Percentiles rank a stretch among this genome's conserved stretches.
These are phyloP conservation scores for Toxostoma redivivum DNA, from an alignment of 2,113 vertebrate species.

Conservation along the genomic window DNA sequence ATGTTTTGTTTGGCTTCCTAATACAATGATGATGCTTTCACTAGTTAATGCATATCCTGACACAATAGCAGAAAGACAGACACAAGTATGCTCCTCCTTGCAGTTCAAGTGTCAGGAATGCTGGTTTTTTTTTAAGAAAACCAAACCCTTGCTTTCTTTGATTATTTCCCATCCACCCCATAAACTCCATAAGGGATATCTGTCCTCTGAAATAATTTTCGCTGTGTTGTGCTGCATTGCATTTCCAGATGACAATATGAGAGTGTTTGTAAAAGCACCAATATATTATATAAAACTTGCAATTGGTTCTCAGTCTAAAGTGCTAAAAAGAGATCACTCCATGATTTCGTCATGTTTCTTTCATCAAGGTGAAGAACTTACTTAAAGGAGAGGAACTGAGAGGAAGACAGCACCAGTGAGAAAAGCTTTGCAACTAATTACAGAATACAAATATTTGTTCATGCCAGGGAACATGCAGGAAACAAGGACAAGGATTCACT, in stretches of 20 bases:
- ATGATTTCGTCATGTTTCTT: not conserved
- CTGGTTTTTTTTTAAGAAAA: not conserved
- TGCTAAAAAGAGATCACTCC: not conserved
- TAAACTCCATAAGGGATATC: not conserved
- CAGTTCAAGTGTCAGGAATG: not conserved
- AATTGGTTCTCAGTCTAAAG: not conserved
- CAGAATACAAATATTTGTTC: not conserved
- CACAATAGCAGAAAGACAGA: not conserved
- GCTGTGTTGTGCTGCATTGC: not conserved
- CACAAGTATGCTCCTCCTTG: not conserved
- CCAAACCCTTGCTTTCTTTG: not conserved
- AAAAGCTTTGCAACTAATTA: not conserved
- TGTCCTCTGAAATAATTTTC: not conserved
- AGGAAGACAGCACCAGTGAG: not conserved
- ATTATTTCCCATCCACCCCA: not conserved
- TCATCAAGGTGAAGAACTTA: not conserved
- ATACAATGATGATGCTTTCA: not conserved
- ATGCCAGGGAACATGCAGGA: not conserved
- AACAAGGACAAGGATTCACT: not conserved
- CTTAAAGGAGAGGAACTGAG: not conserved
- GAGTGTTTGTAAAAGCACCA: not conserved
- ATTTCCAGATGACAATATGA: not conserved
- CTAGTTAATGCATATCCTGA: not conserved
- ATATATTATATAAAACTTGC: not conserved
- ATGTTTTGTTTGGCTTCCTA: not conserved